phyloP scores from a whole-genome alignment of 2,113 vertebrate genomes.

The Amblyornis subalaris region DNA sequence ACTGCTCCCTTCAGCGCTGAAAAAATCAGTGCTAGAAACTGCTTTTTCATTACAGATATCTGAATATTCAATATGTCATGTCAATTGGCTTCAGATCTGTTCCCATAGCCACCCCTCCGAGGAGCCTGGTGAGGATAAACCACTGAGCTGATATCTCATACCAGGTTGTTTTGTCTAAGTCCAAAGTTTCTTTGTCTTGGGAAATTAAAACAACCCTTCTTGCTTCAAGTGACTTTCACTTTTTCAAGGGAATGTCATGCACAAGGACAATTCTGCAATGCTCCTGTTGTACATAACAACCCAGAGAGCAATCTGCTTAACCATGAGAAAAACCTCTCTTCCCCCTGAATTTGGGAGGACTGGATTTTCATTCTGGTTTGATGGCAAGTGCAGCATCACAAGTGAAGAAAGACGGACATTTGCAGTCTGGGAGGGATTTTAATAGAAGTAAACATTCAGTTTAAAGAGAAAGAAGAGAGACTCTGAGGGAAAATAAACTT shows the following conservation, averaged over 20 bases:
- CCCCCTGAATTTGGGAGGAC: not conserved
- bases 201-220: not conserved
- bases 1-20: not conserved
- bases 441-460: not conserved
- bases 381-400: not conserved
- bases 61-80: not conserved
- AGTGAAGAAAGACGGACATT: not conserved
- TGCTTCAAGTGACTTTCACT: not conserved
- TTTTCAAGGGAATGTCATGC: not conserved
- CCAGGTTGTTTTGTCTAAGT: constrained; percentile 6
- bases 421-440: not conserved
- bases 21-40: not conserved
- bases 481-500: not conserved
- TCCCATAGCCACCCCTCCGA: accelerated
- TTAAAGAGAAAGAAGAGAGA: not conserved
- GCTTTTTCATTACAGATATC: not conserved
- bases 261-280: not conserved
- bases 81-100: not conserved
- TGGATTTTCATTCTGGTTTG: not conserved
- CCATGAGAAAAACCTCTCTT: accelerated
- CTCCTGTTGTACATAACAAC: not conserved
- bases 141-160: not conserved
- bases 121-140: not conserved
- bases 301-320: not conserved
- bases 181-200: not conserved